A percentile compares a stretch with the other conserved stretches of the same genome.
Evolutionary conservation across 2,113 vertebrate species (phyloP).

Genomic region (Pyrgilauda ruficollis): DNA sequence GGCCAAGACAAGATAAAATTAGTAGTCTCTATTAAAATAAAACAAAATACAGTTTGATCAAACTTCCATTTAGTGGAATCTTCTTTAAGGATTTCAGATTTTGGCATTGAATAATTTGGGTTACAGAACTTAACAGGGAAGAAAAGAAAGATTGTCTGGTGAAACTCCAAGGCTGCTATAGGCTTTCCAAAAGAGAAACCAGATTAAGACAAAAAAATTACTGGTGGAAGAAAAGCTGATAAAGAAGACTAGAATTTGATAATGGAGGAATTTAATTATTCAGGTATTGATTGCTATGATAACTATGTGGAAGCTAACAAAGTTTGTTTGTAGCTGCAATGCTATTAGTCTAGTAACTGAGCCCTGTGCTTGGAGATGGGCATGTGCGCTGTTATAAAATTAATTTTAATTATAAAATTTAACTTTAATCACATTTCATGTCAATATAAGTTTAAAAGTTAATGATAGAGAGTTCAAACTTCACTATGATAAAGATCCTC

Average conservation of each 20-base stretch:
- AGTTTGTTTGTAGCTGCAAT: slow-evolving; percentile 43
- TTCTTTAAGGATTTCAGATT: not conserved
- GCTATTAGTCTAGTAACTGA: slow-evolving; percentile 15
- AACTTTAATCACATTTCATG: slow-evolving; percentile 1
- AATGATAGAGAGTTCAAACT: not conserved
- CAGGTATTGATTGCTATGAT: slow-evolving; percentile 52
- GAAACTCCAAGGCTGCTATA: not conserved
- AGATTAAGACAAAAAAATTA: slow-evolving; percentile 40
- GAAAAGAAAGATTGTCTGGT: not conserved
- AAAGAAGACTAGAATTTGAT: slow-evolving; percentile 59
- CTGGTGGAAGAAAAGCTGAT: slow-evolving; percentile 31
- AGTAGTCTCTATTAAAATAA: slow-evolving; percentile 44
- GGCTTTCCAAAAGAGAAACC: slow-evolving; percentile 14
- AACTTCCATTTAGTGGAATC: not conserved
- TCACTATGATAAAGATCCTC: not conserved
- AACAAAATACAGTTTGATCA: slow-evolving; percentile 14
- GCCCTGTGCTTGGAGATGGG: not conserved
- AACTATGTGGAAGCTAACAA: slow-evolving; percentile 29
- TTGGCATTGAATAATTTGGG: not conserved
- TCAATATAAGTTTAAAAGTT: slow-evolving; percentile 7
- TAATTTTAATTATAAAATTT: slow-evolving; percentile 30
- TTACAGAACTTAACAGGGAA: not conserved
- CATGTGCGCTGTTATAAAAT: not conserved
- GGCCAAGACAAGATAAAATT: slow-evolving; percentile 31
- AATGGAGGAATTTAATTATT: slow-evolving; percentile 58